A percentile compares a stretch with the other conserved stretches of the same genome.
phyloP scores from a whole-genome alignment of 2,888 invertebrate genomes.

The Chrysomela aeneicollis region DNA sequence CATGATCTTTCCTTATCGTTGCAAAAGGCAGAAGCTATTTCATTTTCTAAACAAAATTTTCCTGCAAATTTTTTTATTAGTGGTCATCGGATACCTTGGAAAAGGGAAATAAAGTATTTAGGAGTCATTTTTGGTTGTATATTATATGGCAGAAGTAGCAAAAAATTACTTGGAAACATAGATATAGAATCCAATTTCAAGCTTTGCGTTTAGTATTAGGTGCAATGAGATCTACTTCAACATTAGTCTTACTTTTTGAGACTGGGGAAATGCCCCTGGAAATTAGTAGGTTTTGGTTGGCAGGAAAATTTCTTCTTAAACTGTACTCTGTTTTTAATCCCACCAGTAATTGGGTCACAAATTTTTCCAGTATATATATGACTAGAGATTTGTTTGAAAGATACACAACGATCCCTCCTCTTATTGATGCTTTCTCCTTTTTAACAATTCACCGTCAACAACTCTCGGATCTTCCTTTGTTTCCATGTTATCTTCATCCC shows the following conservation, averaged over 20 bases:
- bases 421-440: background rate
- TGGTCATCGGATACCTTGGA: background rate
- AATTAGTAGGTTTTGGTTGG: background rate
- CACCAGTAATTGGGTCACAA: background rate
- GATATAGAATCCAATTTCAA: constrained; percentile 8
- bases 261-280: constrained; percentile 8
- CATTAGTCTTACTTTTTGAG: background rate
- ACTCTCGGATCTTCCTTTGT: background rate
- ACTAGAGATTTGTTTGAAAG: background rate
- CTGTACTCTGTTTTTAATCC: background rate
- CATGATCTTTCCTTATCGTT: background rate
- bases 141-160: background rate
- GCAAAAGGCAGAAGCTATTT: background rate
- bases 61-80: background rate
- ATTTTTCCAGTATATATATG: background rate
- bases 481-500: constrained; percentile 3
- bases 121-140: constrained; percentile 4
- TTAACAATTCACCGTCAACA: background rate
- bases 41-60: background rate
- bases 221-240: constrained; percentile 8
- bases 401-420: background rate
- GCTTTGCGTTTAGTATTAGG: constrained; percentile 8
- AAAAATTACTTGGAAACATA: background rate
- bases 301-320: background rate
- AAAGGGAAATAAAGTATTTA: background rate